Evolutionary conservation across 2,888 invertebrate species (phyloP).

Genomic region (Pyrrhopygopsis socrates): DNA sequence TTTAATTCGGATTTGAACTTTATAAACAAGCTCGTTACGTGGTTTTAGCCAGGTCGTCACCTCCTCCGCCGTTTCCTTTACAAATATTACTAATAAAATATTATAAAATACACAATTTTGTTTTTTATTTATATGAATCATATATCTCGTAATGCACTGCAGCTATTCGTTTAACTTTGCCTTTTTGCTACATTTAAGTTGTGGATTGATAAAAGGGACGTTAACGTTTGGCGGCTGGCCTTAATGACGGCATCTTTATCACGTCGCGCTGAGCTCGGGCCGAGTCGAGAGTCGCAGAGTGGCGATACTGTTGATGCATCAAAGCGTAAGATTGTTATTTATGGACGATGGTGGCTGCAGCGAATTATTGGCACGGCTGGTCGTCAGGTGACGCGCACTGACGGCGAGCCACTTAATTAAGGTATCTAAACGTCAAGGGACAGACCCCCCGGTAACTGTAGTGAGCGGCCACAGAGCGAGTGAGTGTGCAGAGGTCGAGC

Average conservation of each 20-base stretch:
- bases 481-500: constrained; percentile 5
- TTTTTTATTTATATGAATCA: too few species aligned
- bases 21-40: too few species aligned
- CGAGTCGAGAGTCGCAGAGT: too few species aligned
- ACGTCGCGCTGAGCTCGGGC: background rate
- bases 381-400: constrained; percentile 22
- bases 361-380: constrained; percentile 48
- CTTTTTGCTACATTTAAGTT: background rate
- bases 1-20: too few species aligned
- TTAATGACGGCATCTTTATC: background rate
- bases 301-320: background rate
- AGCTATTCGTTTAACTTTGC: background rate
- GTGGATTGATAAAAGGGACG: background rate
- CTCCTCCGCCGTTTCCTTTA: too few species aligned
- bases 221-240: background rate
- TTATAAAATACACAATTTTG: too few species aligned
- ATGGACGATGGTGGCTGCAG: background rate
- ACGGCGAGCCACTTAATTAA: constrained; percentile 86
- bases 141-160: too few species aligned
- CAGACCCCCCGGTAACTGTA: constrained; percentile 90
- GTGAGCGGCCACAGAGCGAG: constrained; percentile 80
- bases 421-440: constrained; percentile 86
- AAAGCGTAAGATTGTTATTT: background rate
- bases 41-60: too few species aligned
- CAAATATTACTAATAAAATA: too few species aligned